Base-by-base conservation (phyloP, 2,888 invertebrate genomes). In the Melangyna quadrimaculata region DNA sequence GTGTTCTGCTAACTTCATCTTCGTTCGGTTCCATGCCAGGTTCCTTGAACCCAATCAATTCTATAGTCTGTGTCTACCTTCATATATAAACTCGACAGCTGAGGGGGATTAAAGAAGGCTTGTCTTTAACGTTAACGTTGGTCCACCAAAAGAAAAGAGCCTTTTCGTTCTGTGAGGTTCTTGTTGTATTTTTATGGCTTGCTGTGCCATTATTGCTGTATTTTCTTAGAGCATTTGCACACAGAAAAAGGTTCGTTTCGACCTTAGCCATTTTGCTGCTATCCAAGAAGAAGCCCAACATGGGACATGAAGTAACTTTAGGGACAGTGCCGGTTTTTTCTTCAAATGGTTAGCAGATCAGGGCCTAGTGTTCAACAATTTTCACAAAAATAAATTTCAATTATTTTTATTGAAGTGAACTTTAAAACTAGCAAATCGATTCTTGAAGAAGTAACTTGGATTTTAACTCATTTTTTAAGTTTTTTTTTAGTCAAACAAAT, bases 41-140 rank as follows among this genome's bases (percentile, higher is more conserved):
- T 84, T 84, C 80, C 73, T 86, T 86, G 86, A 86, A 86, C 86
- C 71, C 79, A 65, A 79, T 74, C 75, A 71, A 79, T 63, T 55
- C 48, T 55, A 55, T 55, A 61, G 45, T 29, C 24, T 45, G 32
- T 45, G 40, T 63, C 29, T 48, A 19, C 4, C n/a, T n/a, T n/a
- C n/a, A 29, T 24, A 7, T 40, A 27, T 51, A 43, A 27, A 45
- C 74, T 24, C 45, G 29, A 37, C 75, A 71, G 10, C 65, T 12
- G 3, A 51, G 24, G 24, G 14, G n/a, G 14, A 24, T 27, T 51
- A 29, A 53, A 14, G 67, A 48, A 37, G 22, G 4, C 10, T 67
- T 51, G 67, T 55, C 32, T 55, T 53, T 37, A 14, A 22, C 32
- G 70, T 53, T 37, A 14, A 22, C 27, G 12, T 57, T 71, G 22